Evolutionary conservation across 2,888 invertebrate species (phyloP).

Genomic region (Hemaris fuciformis): DNA sequence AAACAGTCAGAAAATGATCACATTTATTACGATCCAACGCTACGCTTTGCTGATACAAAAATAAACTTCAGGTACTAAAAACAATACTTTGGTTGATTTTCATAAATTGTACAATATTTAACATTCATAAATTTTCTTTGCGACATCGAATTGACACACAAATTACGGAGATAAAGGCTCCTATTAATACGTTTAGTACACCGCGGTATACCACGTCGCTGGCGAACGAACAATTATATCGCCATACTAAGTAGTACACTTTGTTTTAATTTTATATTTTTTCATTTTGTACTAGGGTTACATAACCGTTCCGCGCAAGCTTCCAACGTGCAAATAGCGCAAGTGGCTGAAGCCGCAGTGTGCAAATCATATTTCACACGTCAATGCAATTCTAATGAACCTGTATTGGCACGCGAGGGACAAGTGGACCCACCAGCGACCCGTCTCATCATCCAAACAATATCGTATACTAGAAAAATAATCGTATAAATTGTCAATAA

Average conservation of each 20-base stretch:
- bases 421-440: not conserved
- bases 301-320: not conserved
- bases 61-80: slow-evolving; percentile 48
- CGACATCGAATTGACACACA: not conserved
- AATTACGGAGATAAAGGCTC: not conserved
- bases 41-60: slow-evolving; percentile 12
- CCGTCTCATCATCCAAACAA: not conserved
- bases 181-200: no score
- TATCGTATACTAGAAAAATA: slow-evolving; percentile 2
- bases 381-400: not conserved
- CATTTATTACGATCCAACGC: not conserved
- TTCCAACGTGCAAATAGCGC: not conserved
- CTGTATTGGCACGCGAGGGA: not conserved
- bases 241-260: not conserved
- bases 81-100: slow-evolving; percentile 55
- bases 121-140: not conserved
- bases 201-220: not conserved
- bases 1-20: not conserved
- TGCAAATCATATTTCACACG: not conserved
- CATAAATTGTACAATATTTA: slow-evolving; percentile 24
- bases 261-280: not conserved
- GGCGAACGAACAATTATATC: not conserved
- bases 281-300: not conserved
- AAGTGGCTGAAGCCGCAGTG: not conserved
- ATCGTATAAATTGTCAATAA: not conserved